These are phyloP conservation scores for Fistularia commersonii DNA, from an alignment of 2,797 vertebrate genomes.

Conservation along the genomic window DNA sequence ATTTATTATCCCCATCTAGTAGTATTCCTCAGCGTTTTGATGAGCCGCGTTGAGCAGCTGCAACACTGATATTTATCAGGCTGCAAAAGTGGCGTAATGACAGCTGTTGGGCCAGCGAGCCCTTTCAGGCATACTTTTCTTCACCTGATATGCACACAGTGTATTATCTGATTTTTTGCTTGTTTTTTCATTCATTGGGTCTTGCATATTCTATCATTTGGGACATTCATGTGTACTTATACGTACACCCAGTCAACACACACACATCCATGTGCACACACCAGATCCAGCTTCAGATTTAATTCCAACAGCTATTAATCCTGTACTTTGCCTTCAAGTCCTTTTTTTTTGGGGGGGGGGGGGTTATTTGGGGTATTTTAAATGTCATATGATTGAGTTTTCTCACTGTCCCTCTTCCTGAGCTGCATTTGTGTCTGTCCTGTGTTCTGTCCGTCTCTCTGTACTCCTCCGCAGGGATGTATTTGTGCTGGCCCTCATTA, in stretches of 20 bases:
- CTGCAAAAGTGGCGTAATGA: too few species aligned
- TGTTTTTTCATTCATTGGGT: too few species aligned
- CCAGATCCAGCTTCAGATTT: slow-evolving; percentile 37
- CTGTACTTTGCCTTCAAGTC: slow-evolving; percentile 15
- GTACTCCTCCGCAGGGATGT: slow-evolving; percentile 69
- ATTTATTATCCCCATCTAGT: too few species aligned
- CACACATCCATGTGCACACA: too few species aligned
- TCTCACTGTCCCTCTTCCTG: slow-evolving; percentile 8
- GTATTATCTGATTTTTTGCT: too few species aligned
- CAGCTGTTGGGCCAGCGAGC: too few species aligned
- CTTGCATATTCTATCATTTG: too few species aligned
- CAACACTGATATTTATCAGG: slow-evolving; percentile 11
- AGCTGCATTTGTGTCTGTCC: neutral
- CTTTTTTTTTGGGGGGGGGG: slow-evolving; percentile 21
- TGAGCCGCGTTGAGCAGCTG: slow-evolving; percentile 12
- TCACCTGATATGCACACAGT: neutral
- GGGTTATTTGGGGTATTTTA: slow-evolving; percentile 27
- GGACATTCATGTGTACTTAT: too few species aligned
- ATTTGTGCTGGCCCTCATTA: slow-evolving; percentile 79
- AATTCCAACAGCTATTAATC: slow-evolving; percentile 50
- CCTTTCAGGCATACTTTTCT: neutral
- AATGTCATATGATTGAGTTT: slow-evolving; percentile 24
- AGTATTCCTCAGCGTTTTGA: slow-evolving; percentile 8
- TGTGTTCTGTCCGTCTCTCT: slow-evolving; percentile 3
- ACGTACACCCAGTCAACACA: too few species aligned